A percentile compares a stretch with the other conserved stretches of the same genome.
Conservation (phyloP, 1,140 invertebrate genomes). For the Macrobrachium rosenbergii region DNA sequence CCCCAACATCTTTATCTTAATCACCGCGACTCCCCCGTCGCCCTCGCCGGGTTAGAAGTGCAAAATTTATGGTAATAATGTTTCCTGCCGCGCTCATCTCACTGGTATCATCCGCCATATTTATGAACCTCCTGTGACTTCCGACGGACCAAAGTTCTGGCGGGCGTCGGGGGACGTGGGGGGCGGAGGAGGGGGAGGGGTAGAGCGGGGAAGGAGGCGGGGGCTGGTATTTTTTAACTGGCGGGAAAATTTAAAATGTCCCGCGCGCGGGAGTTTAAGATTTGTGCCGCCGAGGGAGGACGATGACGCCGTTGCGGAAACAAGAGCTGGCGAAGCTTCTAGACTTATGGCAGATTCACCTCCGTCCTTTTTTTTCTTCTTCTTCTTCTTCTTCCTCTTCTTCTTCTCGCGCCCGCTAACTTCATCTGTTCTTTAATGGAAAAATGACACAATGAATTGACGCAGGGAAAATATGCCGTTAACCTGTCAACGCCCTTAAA, state of each 20-base stretch:
- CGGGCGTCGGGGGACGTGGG: neutral
- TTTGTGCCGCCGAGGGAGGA: slow-evolving; percentile 53
- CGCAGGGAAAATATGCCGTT: slow-evolving; percentile 50
- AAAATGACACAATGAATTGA: slow-evolving; percentile 59
- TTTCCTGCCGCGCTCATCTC: slow-evolving; percentile 62
- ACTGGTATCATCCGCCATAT: slow-evolving; percentile 63
- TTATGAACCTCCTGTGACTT: slow-evolving; percentile 64
- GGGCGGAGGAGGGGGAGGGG: neutral
- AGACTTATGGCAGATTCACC: slow-evolving; percentile 32
- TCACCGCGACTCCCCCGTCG: slow-evolving; percentile 60
- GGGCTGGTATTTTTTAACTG: slow-evolving; percentile 53
- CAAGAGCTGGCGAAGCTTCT: slow-evolving; percentile 44
- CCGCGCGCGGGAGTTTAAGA: slow-evolving; percentile 52
- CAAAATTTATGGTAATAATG: slow-evolving; percentile 65
- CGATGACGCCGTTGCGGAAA: slow-evolving; percentile 40
- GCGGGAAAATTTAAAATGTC: slow-evolving; percentile 61
- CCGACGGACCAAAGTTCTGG: slow-evolving; percentile 61
- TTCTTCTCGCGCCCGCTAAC: neutral
- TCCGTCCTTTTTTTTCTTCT: neutral
- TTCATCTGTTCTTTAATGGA: slow-evolving; percentile 55
- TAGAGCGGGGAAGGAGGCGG: too few species aligned
- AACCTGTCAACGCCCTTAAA: slow-evolving; percentile 49
- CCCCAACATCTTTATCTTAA: slow-evolving; percentile 61
- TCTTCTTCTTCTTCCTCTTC: neutral
- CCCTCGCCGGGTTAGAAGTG: slow-evolving; percentile 59